Base-by-base conservation (phyloP, 2,888 invertebrate genomes). In the Tricholauxania praeusta region DNA sequence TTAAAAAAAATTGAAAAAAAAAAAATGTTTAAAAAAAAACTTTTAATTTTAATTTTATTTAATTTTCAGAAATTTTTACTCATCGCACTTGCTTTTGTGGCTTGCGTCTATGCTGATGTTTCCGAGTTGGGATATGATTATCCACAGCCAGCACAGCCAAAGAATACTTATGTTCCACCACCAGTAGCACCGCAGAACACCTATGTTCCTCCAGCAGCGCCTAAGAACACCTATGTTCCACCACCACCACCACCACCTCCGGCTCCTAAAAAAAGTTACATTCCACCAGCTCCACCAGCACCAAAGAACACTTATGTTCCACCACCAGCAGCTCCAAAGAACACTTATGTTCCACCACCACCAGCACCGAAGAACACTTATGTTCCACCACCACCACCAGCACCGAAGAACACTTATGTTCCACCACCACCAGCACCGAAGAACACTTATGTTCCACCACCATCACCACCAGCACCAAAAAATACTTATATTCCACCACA, bases 401-500 rank as follows among this genome's bases (percentile, higher is more conserved):
- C 73, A 49, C 52, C 69, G 47, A 63, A 49, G 51, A 53, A 57
- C 17, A 49, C 63, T 14, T 69, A 68, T n/a, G 52, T 59, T 66
- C 47, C 62, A 48, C 73, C 71, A 49, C 51, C 71, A 17, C n/a
- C 52, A 51, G 32, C n/a, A 12, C 14, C n/a, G 3, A 51, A 51
- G 12, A 51, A n/a, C 51, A 15, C 12, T 51, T 12, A n/a, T 15
- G n/a, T 12, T 51, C 64, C 65, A 51, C 22, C 65, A 8, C 49
- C 51, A 32, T 8, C 52, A 52, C 17, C 53, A 12, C 65, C 7
- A 59, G 66, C 53, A 78, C 82, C 3, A 80, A 76, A 6, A 65
- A 75, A 80, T 28, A 70, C 73, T 52, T 68, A 72, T 64, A 60
- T 12, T 78, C 74, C 55, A 79, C 78, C 52, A 74, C 76, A 77